Percentiles rank a stretch among this genome's conserved stretches.
Conservation (phyloP, 2,113 vertebrate genomes). For the Corynorhinus townsendii region DNA sequence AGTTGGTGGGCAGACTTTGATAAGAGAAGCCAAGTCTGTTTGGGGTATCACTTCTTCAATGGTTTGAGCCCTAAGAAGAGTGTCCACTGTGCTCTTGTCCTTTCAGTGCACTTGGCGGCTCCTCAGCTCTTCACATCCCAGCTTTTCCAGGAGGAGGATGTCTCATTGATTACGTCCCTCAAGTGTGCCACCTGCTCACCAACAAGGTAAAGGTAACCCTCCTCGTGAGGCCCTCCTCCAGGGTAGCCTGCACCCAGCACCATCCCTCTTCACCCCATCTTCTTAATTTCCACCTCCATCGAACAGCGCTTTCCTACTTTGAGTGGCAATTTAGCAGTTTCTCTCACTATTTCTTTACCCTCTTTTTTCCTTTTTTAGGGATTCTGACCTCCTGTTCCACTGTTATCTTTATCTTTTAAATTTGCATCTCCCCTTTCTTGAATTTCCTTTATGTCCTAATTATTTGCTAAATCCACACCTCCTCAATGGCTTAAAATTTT, state of each 20-base stretch:
- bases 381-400: background rate
- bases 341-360: background rate
- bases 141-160: constrained; percentile 96
- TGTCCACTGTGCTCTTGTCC: constrained; percentile 52
- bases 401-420: background rate
- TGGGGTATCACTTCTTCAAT: background rate
- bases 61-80: background rate
- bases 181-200: constrained; percentile 97
- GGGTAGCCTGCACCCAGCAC: rapidly evolving
- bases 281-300: background rate
- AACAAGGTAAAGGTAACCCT: constrained; percentile 89
- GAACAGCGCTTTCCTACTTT: background rate
- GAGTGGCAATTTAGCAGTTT: background rate
- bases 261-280: background rate
- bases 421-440: background rate
- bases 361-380: background rate
- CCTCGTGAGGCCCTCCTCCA: background rate
- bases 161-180: constrained; percentile 98
- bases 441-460: background rate
- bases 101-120: constrained; percentile 93
- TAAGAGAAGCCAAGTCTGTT: background rate
- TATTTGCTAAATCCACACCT: background rate
- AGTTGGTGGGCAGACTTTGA: background rate
- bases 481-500: background rate
- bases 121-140: constrained; percentile 96